A percentile compares a stretch with the other conserved stretches of the same genome.
Evolutionary conservation across 1,140 invertebrate genomes (phyloP).

Genomic region (Steinernema khuongi): DNA sequence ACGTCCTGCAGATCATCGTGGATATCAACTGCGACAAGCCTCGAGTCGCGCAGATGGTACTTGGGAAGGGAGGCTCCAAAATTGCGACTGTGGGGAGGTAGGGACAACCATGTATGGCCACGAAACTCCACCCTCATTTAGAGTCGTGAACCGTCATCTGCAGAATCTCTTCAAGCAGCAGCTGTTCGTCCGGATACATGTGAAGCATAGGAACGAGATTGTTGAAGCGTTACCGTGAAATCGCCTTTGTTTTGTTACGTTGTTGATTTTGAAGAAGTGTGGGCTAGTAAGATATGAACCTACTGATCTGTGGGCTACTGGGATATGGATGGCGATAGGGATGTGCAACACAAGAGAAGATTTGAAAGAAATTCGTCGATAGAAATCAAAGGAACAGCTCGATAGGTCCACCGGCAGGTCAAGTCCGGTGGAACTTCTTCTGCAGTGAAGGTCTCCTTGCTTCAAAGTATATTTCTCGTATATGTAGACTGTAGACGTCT

Average conservation of each 20-base stretch:
- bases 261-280: background rate
- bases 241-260: background rate
- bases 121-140: background rate
- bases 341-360: no score
- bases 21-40: slow-evolving; percentile 33
- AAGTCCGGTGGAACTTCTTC: no score
- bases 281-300: no score
- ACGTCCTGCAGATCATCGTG: slow-evolving; percentile 31
- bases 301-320: no score
- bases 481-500: no score
- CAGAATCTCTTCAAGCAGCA: slow-evolving; percentile 33
- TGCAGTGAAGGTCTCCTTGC: no score
- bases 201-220: slow-evolving; percentile 22
- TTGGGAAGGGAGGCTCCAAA: slow-evolving; percentile 26
- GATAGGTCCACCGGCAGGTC: no score
- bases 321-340: no score
- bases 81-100: slow-evolving; percentile 23
- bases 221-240: background rate
- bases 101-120: background rate
- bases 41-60: slow-evolving; percentile 16
- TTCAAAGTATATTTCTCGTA: no score
- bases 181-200: slow-evolving; percentile 25
- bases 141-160: slow-evolving; percentile 29
- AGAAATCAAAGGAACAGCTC: no score
- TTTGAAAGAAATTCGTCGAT: no score